Evolutionary conservation across 2,797 vertebrate genomes (phyloP).

Genomic region (Odontamblyopus rebecca): DNA sequence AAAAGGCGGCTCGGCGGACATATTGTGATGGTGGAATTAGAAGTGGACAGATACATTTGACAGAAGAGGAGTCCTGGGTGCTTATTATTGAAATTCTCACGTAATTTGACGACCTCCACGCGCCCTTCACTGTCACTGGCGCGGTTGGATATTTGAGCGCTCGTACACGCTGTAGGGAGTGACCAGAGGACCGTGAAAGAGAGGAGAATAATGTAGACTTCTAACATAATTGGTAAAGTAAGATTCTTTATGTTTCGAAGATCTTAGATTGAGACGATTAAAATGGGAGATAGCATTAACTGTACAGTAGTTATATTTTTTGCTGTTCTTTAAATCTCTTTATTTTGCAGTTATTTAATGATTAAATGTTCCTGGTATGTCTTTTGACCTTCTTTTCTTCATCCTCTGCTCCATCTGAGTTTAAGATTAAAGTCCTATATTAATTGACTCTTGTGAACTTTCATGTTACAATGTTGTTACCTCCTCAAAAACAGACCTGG

Average conservation of each 20-base stretch:
- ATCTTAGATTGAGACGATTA: background rate
- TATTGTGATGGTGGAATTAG: slow-evolving; percentile 77
- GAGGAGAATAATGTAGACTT: slow-evolving; percentile 27
- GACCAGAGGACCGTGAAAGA: slow-evolving; percentile 33
- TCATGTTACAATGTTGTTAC: too few species aligned
- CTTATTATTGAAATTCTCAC: slow-evolving; percentile 77
- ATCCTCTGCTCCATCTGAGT: too few species aligned
- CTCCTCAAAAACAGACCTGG: too few species aligned
- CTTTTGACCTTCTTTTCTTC: too few species aligned
- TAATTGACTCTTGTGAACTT: too few species aligned
- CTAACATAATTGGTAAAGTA: background rate
- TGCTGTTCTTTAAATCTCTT: too few species aligned
- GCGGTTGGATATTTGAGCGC: slow-evolving; percentile 1
- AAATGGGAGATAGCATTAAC: too few species aligned
- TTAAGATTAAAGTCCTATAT: too few species aligned
- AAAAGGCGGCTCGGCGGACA: slow-evolving; percentile 71
- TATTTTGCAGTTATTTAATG: too few species aligned
- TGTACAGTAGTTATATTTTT: too few species aligned
- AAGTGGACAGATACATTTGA: slow-evolving; percentile 77
- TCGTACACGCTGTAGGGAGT: slow-evolving; percentile 17
- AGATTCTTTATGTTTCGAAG: background rate
- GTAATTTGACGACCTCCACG: slow-evolving; percentile 63
- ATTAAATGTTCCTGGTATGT: too few species aligned
- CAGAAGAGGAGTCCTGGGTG: slow-evolving; percentile 76
- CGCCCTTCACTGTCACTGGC: slow-evolving; percentile 54